Conservation (phyloP, 2,888 invertebrate species). For the Neoitamus cyanurus region DNA sequence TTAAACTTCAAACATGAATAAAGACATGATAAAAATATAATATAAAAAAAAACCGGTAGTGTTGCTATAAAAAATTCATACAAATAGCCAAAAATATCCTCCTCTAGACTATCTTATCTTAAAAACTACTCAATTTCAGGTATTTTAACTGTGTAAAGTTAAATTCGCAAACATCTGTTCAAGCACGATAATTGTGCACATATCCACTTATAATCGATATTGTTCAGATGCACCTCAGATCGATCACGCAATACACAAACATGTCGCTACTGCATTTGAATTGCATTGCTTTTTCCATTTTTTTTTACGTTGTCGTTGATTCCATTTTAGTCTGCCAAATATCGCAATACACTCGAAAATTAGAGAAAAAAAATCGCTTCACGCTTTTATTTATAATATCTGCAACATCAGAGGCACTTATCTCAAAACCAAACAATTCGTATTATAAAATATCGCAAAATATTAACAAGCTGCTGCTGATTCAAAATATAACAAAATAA, state of each 20-base stretch:
- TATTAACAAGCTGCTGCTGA: neutral
- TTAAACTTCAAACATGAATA: too few relatives aligned
- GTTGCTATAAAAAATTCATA: too few relatives aligned
- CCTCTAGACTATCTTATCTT: too few relatives aligned
- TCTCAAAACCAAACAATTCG: neutral
- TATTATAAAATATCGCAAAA: neutral
- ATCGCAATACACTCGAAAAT: neutral
- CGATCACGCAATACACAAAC: neutral
- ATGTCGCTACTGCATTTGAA: neutral
- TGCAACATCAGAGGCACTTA: neutral
- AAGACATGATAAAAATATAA: too few relatives aligned
- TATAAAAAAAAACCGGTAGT: too few relatives aligned
- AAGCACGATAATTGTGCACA: too few relatives aligned
- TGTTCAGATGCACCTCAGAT: too few relatives aligned
- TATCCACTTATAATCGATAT: too few relatives aligned
- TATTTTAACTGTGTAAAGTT: too few relatives aligned
- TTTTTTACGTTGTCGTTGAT: neutral
- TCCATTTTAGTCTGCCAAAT: neutral
- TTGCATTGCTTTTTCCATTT: neutral
- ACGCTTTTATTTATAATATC: neutral
- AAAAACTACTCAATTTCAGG: too few relatives aligned
- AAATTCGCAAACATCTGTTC: too few relatives aligned
- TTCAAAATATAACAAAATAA: constrained; percentile 11
- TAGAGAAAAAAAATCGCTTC: neutral
- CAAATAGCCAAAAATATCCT: too few relatives aligned